phyloP scores from a whole-genome alignment of 2,888 invertebrate genomes.

The Brachynemurus nebulosus region DNA sequence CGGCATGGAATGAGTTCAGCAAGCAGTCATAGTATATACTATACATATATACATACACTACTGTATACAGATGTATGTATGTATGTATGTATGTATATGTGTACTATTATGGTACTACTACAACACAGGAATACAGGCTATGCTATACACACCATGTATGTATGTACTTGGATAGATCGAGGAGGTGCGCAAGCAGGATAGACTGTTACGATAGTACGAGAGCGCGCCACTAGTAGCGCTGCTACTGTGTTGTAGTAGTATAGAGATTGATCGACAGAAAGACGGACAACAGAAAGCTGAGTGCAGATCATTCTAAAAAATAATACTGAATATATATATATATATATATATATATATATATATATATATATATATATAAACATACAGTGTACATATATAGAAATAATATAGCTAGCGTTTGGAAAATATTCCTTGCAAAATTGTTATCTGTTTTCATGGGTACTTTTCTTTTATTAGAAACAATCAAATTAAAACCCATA shows the following conservation, averaged over 20 bases:
- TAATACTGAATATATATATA: background rate
- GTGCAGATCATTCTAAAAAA: conserved; percentile 2
- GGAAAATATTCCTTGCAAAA: no score
- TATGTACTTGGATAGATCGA: background rate
- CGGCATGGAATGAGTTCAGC: no score
- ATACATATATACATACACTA: background rate
- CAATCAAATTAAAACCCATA: no score
- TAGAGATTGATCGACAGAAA: conserved; percentile 9
- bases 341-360: conserved; percentile 1
- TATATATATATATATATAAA: background rate
- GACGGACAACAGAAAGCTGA: conserved; percentile 7
- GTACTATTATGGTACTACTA: background rate
- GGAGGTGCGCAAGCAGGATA: background rate
- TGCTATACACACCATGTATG: no score
- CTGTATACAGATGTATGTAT: background rate
- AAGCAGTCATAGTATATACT: no score
- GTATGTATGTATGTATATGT: background rate
- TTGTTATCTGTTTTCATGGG: no score
- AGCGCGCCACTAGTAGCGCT: background rate
- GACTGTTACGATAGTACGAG: background rate
- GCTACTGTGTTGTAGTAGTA: no score
- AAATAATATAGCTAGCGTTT: no score
- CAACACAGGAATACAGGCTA: no score
- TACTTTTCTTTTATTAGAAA: no score
- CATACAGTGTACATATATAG: no score